Evolutionary conservation across 64 coral and sea anemone species (phyloP).

Genomic region (Stichodactyla helianthus): DNA sequence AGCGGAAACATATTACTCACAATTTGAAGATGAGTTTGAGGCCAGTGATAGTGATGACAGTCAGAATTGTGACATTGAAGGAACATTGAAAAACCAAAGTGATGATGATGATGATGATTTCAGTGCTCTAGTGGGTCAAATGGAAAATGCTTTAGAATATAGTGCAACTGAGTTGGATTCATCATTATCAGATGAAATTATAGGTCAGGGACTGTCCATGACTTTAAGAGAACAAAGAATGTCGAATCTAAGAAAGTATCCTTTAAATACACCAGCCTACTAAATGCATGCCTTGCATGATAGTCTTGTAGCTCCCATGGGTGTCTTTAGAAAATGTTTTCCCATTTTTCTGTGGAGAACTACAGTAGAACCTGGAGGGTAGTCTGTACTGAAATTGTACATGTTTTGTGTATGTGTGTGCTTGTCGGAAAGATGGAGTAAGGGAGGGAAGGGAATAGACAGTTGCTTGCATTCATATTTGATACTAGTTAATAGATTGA

Average conservation of each 20-base stretch:
- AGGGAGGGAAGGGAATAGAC: too few species aligned
- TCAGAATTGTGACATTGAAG: background rate
- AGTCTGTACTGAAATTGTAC: too few species aligned
- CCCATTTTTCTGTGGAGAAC: too few species aligned
- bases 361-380: too few species aligned
- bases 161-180: conserved; percentile 42
- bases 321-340: too few species aligned
- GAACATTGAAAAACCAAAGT: conserved; percentile 17
- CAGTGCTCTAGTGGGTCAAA: conserved; percentile 70
- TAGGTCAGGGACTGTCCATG: conserved; percentile 43
- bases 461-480: too few species aligned
- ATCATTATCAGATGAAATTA: conserved; percentile 44
- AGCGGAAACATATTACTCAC: conserved; percentile 97
- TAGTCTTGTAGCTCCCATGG: too few species aligned
- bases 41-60: conserved; percentile 51
- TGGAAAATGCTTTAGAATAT: conserved; percentile 81
- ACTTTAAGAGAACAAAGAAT: conserved; percentile 79
- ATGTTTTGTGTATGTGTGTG: too few species aligned
- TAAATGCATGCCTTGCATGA: too few species aligned
- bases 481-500: too few species aligned
- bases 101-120: conserved; percentile 69
- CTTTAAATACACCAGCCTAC: conserved; percentile 22
- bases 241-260: conserved; percentile 73
- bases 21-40: conserved; percentile 98
- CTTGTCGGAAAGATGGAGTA: too few species aligned